Percentiles rank a stretch among this genome's conserved stretches.
phyloP scores from a whole-genome alignment of 2,888 invertebrate species.

The Meiosimyza platycephala region DNA sequence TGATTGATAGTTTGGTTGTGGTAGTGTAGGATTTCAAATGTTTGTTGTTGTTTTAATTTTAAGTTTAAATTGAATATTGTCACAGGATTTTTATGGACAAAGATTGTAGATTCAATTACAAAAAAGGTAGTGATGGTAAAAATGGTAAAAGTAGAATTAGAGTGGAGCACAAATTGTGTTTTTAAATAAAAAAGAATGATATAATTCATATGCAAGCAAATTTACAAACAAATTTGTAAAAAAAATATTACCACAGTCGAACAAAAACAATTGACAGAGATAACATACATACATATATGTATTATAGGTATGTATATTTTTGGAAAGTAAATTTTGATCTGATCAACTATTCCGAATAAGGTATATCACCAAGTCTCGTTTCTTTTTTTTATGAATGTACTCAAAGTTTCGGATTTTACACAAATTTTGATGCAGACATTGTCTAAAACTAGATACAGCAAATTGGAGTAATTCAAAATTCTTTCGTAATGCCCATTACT shows the following conservation, averaged over 20 bases:
- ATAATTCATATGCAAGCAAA: conserved; percentile 22
- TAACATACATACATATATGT: too few relatives aligned
- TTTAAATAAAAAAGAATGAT: conserved; percentile 34
- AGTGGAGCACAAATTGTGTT: conserved; percentile 47
- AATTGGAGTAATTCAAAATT: too few relatives aligned
- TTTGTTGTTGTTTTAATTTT: conserved; percentile 41
- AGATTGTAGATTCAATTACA: conserved; percentile 30
- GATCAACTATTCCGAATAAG: too few relatives aligned
- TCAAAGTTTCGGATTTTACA: too few relatives aligned
- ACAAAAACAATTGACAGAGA: too few relatives aligned
- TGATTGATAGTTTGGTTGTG: conserved; percentile 43
- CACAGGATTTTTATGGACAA: conserved; percentile 33
- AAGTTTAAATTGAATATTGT: conserved; percentile 48
- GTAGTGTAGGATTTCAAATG: conserved; percentile 42
- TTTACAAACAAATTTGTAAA: conserved; percentile 10
- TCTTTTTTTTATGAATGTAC: too few relatives aligned
- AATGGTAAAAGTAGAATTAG: conserved; percentile 64
- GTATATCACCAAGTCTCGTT: too few relatives aligned
- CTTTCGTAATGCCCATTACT: too few relatives aligned
- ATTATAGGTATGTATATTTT: too few relatives aligned
- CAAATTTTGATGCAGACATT: too few relatives aligned
- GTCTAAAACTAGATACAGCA: too few relatives aligned
- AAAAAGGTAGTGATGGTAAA: conserved; percentile 46
- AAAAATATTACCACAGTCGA: not conserved
- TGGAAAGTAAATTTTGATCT: too few relatives aligned